phyloP scores from a whole-genome alignment of 2,888 invertebrate species.

The Tinea semifulvella region DNA sequence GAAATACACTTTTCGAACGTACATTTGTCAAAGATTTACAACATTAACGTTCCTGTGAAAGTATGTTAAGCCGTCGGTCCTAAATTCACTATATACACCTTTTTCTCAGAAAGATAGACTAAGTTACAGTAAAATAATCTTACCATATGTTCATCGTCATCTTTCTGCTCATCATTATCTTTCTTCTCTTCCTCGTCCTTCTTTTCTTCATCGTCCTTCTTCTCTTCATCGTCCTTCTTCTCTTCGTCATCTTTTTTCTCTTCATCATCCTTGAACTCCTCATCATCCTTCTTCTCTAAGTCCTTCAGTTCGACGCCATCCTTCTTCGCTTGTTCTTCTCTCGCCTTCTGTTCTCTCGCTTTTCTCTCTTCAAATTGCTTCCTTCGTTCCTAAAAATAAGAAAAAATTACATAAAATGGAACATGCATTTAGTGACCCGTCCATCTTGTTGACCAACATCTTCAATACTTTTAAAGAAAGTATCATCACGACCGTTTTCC shows the following conservation, averaged over 20 bases:
- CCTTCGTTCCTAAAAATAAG: background rate
- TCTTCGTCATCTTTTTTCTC: constrained; percentile 19
- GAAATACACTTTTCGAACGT: too few species aligned
- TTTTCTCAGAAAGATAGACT: background rate
- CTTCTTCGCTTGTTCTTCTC: constrained; percentile 15
- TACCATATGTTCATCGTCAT: background rate
- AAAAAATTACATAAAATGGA: background rate
- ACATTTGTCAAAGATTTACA: too few species aligned
- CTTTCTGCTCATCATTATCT: constrained; percentile 11
- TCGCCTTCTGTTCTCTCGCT: constrained; percentile 24
- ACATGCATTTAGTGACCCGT: too few species aligned
- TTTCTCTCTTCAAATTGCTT: constrained; percentile 19
- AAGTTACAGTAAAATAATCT: background rate
- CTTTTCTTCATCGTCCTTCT: constrained; percentile 19
- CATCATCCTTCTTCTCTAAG: too few species aligned
- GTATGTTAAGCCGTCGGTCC: too few species aligned
- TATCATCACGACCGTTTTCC: too few species aligned
- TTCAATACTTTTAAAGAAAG: too few species aligned
- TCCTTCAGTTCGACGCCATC: constrained; percentile 24
- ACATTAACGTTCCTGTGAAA: too few species aligned
- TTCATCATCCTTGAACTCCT: background rate
- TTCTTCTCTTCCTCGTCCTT: constrained; percentile 18
- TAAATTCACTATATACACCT: too few species aligned
- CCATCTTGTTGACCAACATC: too few species aligned
- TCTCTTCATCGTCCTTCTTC: constrained; percentile 19